Conservation (phyloP, 1,140 invertebrate genomes). For the Belonocnema kinseyi region DNA sequence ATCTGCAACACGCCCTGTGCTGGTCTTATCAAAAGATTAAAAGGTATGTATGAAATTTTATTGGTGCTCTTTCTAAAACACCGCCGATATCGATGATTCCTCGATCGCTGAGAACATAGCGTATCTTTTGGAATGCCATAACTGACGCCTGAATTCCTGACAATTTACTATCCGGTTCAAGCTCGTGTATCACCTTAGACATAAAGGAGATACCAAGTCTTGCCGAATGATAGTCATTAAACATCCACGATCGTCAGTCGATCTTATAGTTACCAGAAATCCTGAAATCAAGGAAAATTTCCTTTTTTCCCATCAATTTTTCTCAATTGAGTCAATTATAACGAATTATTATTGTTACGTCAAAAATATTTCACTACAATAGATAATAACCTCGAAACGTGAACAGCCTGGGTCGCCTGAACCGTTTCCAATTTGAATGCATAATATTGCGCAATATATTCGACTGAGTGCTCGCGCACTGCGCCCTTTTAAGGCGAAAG, state of each 20-base stretch:
- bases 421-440: no score
- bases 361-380: no score
- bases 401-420: no score
- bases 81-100: constrained; percentile 33
- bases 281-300: constrained; percentile 36
- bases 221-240: constrained; percentile 52
- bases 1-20: background rate
- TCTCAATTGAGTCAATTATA: no score
- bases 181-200: constrained; percentile 57
- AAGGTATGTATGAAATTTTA: constrained; percentile 6
- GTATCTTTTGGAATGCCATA: constrained; percentile 45
- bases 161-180: constrained; percentile 58
- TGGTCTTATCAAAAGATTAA: constrained; percentile 9
- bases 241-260: constrained; percentile 57
- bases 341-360: no score
- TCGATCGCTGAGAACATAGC: constrained; percentile 36
- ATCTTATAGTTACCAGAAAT: constrained; percentile 17
- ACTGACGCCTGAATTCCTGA: constrained; percentile 52
- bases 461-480: no score
- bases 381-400: no score
- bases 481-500: no score
- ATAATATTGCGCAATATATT: no score
- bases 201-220: constrained; percentile 51
- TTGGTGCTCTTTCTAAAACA: constrained; percentile 16
- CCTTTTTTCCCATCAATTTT: background rate